phyloP scores from a whole-genome alignment of 1,140 invertebrate genomes.

The Drosophila asahinai region DNA sequence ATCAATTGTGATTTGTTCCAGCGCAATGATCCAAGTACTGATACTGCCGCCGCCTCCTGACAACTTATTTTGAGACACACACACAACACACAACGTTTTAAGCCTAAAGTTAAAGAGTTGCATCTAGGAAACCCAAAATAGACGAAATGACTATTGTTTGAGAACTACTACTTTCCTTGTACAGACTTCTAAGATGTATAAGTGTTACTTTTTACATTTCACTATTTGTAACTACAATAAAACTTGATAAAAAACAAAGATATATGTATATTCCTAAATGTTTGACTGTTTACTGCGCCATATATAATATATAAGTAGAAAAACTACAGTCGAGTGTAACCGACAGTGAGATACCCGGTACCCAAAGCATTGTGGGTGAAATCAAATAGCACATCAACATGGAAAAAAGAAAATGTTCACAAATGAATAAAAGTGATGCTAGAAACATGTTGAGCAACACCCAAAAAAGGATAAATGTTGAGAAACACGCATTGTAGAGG shows the following conservation, averaged over 20 bases:
- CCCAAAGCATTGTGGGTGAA: too few relatives aligned
- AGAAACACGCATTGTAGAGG: too few relatives aligned
- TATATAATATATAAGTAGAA: too few relatives aligned
- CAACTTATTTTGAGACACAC: constrained; percentile 52
- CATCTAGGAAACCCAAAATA: constrained; percentile 31
- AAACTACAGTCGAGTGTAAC: too few relatives aligned
- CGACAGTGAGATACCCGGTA: too few relatives aligned
- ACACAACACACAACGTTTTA: constrained; percentile 40
- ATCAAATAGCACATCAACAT: too few relatives aligned
- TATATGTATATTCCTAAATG: too few relatives aligned
- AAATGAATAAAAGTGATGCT: too few relatives aligned
- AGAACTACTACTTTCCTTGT: constrained; percentile 50
- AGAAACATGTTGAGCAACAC: too few relatives aligned
- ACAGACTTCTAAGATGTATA: constrained; percentile 63
- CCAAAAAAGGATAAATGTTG: too few relatives aligned
- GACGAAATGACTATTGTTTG: constrained; percentile 28
- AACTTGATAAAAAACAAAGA: constrained; percentile 18
- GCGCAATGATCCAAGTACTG: constrained; percentile 19
- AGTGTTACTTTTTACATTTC: constrained; percentile 53
- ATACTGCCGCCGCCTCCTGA: constrained; percentile 53
- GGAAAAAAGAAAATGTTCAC: too few relatives aligned
- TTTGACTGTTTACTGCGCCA: background rate
- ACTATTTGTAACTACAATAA: constrained; percentile 52
- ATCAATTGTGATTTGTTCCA: constrained; percentile 57
- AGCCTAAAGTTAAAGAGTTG: constrained; percentile 46